Percentiles rank a stretch among this genome's conserved stretches.
Evolutionary conservation across 2,797 vertebrate genomes (phyloP).

Genomic region (Crenichthys baileyi): DNA sequence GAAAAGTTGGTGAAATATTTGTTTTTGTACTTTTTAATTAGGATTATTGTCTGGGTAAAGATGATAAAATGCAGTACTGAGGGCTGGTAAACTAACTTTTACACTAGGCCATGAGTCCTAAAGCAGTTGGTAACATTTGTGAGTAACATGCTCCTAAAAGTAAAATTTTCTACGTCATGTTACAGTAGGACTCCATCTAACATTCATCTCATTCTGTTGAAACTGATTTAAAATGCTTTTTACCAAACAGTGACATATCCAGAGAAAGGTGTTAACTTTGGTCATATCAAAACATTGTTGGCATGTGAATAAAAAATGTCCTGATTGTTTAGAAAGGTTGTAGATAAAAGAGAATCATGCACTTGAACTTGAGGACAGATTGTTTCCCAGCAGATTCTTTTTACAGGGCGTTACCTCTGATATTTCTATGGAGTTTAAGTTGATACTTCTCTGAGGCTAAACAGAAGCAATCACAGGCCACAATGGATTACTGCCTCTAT

Average conservation of each 20-base stretch:
- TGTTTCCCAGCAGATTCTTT: not conserved
- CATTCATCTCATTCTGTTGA: not conserved
- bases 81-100: no score
- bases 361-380: not conserved
- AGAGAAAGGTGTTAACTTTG: no score
- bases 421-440: not conserved
- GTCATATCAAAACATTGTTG: no score
- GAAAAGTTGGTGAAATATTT: no score
- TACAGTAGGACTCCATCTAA: not conserved
- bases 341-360: not conserved
- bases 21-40: no score
- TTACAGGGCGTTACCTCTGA: not conserved
- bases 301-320: no score
- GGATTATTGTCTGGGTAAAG: no score
- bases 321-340: no score
- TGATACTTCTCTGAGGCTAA: not conserved
- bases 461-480: not conserved
- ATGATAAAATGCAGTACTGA: no score
- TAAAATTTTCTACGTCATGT: not conserved
- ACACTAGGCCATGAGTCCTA: not conserved
- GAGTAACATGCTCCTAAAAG: not conserved
- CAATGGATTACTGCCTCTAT: no score
- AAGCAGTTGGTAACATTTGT: not conserved
- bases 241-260: no score
- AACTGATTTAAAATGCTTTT: not conserved